A percentile compares a stretch with the other conserved stretches of the same genome.
Conservation (phyloP, 2,888 invertebrate genomes). For the Synergus umbraculus region DNA sequence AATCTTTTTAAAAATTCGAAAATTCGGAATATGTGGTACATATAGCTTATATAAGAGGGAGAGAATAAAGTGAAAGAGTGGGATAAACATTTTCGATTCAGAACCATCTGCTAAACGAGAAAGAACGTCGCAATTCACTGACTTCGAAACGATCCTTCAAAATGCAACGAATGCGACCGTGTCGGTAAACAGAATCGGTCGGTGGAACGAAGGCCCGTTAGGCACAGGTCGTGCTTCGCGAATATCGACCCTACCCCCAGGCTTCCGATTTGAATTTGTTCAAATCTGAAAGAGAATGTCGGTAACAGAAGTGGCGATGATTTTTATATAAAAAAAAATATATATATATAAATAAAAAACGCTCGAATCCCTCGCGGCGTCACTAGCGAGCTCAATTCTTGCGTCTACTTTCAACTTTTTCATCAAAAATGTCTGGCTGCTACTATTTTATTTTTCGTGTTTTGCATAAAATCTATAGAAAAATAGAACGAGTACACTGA, state of each 20-base stretch:
- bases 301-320: constrained; percentile 39
- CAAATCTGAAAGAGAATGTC: constrained; percentile 34
- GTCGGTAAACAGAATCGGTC: constrained; percentile 75
- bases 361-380: constrained; percentile 4
- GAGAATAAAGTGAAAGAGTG: background rate
- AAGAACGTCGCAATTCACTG: constrained; percentile 69
- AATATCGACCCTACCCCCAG: constrained; percentile 28
- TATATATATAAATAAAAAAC: background rate
- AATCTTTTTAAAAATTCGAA: background rate
- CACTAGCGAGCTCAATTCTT: background rate
- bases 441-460: too few species aligned
- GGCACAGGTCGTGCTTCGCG: constrained; percentile 45
- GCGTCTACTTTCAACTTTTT: background rate
- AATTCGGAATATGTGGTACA: background rate
- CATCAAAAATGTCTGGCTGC: background rate
- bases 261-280: constrained; percentile 35
- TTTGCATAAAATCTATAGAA: too few species aligned
- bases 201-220: constrained; percentile 62
- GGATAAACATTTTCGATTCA: background rate
- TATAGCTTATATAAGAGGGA: background rate
- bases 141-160: constrained; percentile 74
- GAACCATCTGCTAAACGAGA: constrained; percentile 51
- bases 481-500: too few species aligned
- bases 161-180: constrained; percentile 70
- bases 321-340: constrained; percentile 16